phyloP scores from a whole-genome alignment of 2,888 invertebrate genomes.

The Latheticus oryzae region DNA sequence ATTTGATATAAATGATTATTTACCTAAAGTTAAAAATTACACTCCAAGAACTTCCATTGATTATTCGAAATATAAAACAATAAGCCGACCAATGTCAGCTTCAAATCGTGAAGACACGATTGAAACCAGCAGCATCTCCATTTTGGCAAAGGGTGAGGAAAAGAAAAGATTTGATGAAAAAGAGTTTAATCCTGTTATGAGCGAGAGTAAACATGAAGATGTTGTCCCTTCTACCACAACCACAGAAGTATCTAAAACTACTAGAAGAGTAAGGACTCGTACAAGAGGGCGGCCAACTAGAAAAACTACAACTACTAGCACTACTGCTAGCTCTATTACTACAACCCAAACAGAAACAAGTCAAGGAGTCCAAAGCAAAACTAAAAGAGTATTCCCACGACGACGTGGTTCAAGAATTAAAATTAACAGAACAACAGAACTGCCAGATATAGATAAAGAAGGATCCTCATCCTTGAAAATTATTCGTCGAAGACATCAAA shows the following conservation, averaged over 20 bases:
- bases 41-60: constrained; percentile 60
- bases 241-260: constrained; percentile 38
- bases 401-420: constrained; percentile 52
- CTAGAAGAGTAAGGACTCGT: constrained; percentile 34
- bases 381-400: constrained; percentile 55
- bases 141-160: constrained; percentile 22
- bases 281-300: constrained; percentile 32
- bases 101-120: constrained; percentile 38
- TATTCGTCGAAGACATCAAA: constrained; percentile 22
- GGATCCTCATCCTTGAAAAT: constrained; percentile 39
- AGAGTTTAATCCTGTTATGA: constrained; percentile 27
- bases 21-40: constrained; percentile 59
- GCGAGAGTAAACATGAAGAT: constrained; percentile 36
- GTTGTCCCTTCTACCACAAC: constrained; percentile 27
- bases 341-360: constrained; percentile 29
- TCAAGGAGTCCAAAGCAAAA: constrained; percentile 35
- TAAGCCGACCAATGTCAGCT: too few relatives aligned
- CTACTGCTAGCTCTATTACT: constrained; percentile 36
- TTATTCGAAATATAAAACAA: constrained; percentile 63
- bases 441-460: constrained; percentile 42
- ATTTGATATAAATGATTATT: constrained; percentile 61
- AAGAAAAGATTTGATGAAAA: constrained; percentile 22
- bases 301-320: constrained; percentile 36
- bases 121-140: constrained; percentile 27
- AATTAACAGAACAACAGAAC: constrained; percentile 46